Evolutionary conservation across 2,113 vertebrate genomes (phyloP), one percentile per base, ranked within the genome.

Genomic region (Panurus biarmicus): DNA sequence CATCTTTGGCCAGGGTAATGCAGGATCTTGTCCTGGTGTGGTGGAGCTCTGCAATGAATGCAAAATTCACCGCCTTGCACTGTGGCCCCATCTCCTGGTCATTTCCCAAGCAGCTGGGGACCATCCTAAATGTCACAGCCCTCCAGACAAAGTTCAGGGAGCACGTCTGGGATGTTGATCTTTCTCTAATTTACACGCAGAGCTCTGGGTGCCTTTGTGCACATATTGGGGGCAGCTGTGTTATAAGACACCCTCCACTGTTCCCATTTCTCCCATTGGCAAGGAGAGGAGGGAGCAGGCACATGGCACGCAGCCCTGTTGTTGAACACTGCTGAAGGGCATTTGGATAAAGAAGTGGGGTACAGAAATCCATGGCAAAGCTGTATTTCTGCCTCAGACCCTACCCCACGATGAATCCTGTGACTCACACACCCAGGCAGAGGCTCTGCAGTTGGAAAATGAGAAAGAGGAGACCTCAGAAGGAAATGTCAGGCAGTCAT

Each of bases 391-490:
- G 13, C 28, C 61, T 48, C 50, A n/a, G 31, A 45, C n/a, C 4
- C 23, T 22, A 4, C 21, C 64, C 29, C 50, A 31, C 9, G 3
- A 60, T 5, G 33, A 72, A 71, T 83, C 61, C 47, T 1, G 3
- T 91, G 87, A 83, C 72, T 94, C 69, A 82, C 23, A n/a, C 19
- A 35, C 38, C 74, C 84, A 91, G 85, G 82, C 73, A 87, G 79
- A 87, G 69, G 45, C 53, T 75, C 31, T 77, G 50, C 54, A 88
- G 70, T 23, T 51, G 62, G 40, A 94, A 93, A 96, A 97, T 95
- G 91, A 88, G 93, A 95, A 93, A 93, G 93, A 56, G 66, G 72
- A 93, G 91, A 90, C 82, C 96, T 95, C 96, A 78, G 75, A 75
- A 67, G 69, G 78, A 94, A 94, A 96, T 94, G 96, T 95, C 94